phyloP scores from a whole-genome alignment of 1,140 invertebrate genomes.

The Papilio xuthus region DNA sequence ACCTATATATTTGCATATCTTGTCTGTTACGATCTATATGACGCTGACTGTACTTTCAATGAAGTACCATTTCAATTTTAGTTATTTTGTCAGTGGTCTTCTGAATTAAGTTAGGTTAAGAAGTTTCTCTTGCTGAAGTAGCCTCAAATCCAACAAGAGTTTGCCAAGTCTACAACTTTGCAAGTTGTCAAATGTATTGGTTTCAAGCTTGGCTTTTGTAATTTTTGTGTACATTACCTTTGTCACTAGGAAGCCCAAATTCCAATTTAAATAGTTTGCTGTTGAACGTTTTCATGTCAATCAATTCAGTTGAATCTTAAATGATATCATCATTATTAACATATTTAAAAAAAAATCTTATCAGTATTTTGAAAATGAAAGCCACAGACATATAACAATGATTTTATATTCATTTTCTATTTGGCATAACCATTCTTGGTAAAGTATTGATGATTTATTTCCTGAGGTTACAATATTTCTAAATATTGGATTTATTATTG shows the following conservation, averaged over 20 bases:
- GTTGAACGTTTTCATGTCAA: neutral
- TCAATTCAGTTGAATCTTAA: neutral
- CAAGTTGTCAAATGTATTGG: neutral
- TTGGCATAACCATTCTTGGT: neutral
- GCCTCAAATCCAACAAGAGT: neutral
- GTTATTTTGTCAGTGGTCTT: neutral
- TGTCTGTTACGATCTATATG: too few species aligned
- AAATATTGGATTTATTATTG: too few species aligned
- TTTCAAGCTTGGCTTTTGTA: neutral
- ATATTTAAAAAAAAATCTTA: too few species aligned
- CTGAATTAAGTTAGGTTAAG: neutral
- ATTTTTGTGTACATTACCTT: neutral
- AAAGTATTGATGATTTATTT: neutral
- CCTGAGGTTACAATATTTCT: too few species aligned
- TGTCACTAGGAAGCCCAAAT: neutral
- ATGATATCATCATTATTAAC: too few species aligned
- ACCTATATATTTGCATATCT: too few species aligned
- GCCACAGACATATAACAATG: neutral
- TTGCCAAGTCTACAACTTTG: neutral
- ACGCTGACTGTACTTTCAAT: too few species aligned
- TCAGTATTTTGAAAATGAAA: neutral
- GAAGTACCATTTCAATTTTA: neutral
- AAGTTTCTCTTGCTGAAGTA: neutral
- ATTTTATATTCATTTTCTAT: neutral
- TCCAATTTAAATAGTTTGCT: neutral